These are phyloP conservation scores for Amphipyra berbera DNA, from an alignment of 2,888 invertebrate species.

Conservation along the genomic window DNA sequence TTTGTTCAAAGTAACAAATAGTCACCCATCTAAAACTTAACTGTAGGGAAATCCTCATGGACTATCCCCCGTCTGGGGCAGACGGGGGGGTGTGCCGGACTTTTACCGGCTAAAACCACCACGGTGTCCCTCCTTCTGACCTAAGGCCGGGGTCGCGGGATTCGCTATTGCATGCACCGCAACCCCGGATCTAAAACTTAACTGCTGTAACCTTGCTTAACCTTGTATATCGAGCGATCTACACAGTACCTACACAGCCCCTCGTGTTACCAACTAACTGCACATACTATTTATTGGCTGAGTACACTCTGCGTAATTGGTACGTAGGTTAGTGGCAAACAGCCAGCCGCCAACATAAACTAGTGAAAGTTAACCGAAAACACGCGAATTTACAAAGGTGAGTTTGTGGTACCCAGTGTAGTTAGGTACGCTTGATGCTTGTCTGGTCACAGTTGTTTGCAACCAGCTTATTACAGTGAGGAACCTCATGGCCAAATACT, in stretches of 20 bases:
- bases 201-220: neutral
- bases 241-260: neutral
- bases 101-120: too few species aligned
- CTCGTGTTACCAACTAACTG: slow-evolving; percentile 31
- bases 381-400: slow-evolving; percentile 5
- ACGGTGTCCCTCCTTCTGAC: too few species aligned
- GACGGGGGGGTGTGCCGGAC: too few species aligned
- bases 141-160: too few species aligned
- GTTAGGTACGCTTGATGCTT: neutral
- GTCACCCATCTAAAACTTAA: too few species aligned
- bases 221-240: neutral
- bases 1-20: too few species aligned
- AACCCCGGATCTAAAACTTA: too few species aligned
- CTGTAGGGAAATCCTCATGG: too few species aligned
- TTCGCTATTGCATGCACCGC: too few species aligned
- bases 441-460: neutral
- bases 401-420: neutral
- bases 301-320: slow-evolving; percentile 51
- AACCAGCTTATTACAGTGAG: neutral
- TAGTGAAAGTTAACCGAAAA: slow-evolving; percentile 48
- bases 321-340: slow-evolving; percentile 44
- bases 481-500: too few species aligned
- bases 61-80: too few species aligned
- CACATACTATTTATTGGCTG: slow-evolving; percentile 48
- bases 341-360: slow-evolving; percentile 49